phyloP scores from a whole-genome alignment of 2,797 vertebrate species.

The Dermochelys coriacea region DNA sequence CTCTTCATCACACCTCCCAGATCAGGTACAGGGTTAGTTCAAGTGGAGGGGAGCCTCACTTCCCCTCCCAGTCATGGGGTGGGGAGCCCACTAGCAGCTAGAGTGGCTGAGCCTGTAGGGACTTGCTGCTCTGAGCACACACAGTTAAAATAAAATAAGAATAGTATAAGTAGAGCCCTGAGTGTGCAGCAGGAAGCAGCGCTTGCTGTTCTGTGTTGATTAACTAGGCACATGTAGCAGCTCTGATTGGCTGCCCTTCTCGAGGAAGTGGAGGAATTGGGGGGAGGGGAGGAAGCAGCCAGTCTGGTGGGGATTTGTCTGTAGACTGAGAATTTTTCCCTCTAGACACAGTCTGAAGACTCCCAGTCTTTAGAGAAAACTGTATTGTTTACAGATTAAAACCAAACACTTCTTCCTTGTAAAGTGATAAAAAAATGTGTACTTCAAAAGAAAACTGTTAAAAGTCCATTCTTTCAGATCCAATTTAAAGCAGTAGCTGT shows the following conservation, averaged over 20 bases:
- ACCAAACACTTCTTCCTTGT: background rate
- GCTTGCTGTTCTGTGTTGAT: background rate
- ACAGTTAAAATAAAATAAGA: too few species aligned
- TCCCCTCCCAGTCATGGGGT: background rate
- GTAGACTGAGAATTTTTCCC: background rate
- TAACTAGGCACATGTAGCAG: background rate
- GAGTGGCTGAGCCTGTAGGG: background rate
- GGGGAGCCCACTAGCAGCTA: background rate
- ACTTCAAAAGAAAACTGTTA: background rate
- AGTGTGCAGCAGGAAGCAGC: too few species aligned
- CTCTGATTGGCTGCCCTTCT: background rate
- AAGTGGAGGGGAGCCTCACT: rapidly evolving
- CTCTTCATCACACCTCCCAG: background rate
- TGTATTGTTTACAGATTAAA: background rate
- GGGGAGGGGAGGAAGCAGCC: background rate
- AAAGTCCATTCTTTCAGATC: background rate
- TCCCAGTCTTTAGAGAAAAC: background rate
- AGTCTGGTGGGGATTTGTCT: background rate
- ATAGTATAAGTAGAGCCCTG: too few species aligned
- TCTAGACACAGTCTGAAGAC: background rate
- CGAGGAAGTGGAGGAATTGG: background rate
- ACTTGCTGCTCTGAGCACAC: background rate
- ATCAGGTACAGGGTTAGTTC: background rate
- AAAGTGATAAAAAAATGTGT: background rate
- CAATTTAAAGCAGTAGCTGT: background rate